Evolutionary conservation across 2,113 vertebrate species (phyloP), one percentile per base, ranked within the genome.

Genomic region (Rattus rattus): DNA sequence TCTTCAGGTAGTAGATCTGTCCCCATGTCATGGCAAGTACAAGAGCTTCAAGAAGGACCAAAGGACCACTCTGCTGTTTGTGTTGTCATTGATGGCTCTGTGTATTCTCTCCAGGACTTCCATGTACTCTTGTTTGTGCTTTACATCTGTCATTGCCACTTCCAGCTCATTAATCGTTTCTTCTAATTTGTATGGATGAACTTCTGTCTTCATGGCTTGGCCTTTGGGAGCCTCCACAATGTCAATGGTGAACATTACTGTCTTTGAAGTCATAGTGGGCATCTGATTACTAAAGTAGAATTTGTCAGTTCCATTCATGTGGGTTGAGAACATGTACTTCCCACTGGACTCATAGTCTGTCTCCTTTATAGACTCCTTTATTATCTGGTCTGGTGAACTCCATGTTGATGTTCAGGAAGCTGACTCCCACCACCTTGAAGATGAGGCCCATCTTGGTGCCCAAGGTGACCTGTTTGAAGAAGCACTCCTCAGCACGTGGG

Each of bases 1-100:
- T 99, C 99, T 99, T 99, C 99, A 99, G 99, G 97, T 99, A 99
- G 99, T 99, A 99, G 99, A 99, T 99, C 98, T 99, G 99, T 99
- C 99, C 99, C 81, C 99, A 98, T 88, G 99, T 99, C 99, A 99
- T 99, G 96, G 99, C 99, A 98, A 99, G 98, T 98, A 99, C 99
- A 96, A 99, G 99, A 59, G 99, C 99, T 99, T 99, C 99, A 99
- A 99, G 99, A 99, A 99, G 14, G 99, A 99, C 99, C 99, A 99
- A 81, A 99, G 99, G 90, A 99, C 99, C 99, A 99, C 99, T 98
- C 99, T 99, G 99, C 99, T 99, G 99, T 99, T 99, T 96, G 99
- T 99, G 99, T 99, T 99, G 99, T 99, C 99, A 24, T 99, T 99
- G 98, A 99, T 99, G 96, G 99, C 99, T 99, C 99, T 99, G 98